Conservation (phyloP, 1,140 invertebrate genomes). For the Plodia interpunctella region DNA sequence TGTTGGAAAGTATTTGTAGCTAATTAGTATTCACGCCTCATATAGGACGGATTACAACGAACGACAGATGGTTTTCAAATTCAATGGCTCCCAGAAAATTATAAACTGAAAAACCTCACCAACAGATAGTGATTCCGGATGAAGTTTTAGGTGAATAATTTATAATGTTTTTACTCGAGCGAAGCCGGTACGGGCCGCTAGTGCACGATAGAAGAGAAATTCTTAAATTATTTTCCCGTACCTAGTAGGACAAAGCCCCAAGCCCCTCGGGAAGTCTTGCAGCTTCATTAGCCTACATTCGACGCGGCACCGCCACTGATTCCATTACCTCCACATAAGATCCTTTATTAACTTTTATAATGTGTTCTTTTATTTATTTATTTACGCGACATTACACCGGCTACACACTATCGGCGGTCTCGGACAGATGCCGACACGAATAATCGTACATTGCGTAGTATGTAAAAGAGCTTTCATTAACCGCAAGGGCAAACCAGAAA, state of each 20-base stretch:
- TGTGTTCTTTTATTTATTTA: neutral
- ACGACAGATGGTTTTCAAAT: slow-evolving; percentile 1
- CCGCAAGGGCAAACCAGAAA: too few species aligned
- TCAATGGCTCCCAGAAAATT: neutral
- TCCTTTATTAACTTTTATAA: neutral
- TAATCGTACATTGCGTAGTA: too few species aligned
- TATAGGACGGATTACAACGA: slow-evolving; percentile 8
- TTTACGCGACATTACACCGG: too few species aligned
- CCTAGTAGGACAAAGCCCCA: neutral
- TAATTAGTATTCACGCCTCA: slow-evolving; percentile 17
- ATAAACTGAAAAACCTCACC: too few species aligned
- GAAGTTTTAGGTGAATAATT: neutral
- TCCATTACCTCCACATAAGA: neutral
- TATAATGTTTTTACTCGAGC: too few species aligned
- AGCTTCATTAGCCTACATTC: slow-evolving; percentile 1
- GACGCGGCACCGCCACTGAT: neutral
- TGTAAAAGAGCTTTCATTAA: too few species aligned
- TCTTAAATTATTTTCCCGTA: neutral
- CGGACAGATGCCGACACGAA: too few species aligned
- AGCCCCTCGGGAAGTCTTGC: neutral
- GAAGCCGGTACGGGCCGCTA: too few species aligned
- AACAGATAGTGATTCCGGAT: too few species aligned
- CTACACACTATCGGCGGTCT: too few species aligned
- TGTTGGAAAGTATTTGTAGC: slow-evolving; percentile 5
- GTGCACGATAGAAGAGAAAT: neutral